Evolutionary conservation across 2,113 vertebrate species (phyloP).

Genomic region (Notiomystis cincta): DNA sequence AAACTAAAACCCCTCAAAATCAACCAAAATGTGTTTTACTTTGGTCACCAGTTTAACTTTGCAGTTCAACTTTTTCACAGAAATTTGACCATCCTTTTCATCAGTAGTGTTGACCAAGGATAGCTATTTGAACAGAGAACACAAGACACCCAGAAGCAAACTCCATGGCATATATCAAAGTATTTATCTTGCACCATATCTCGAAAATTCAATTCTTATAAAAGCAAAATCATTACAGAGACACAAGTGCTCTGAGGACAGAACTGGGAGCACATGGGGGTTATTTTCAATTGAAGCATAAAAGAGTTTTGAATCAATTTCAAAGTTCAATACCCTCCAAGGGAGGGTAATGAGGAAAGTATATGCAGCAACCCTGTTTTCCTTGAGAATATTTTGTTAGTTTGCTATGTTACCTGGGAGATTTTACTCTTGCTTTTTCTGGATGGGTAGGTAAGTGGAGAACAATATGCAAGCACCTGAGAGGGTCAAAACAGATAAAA

Average conservation of each 20-base stretch:
- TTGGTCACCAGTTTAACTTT: neutral
- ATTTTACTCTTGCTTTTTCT: neutral
- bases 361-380: neutral
- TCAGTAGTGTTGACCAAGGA: neutral
- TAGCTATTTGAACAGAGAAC: neutral
- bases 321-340: neutral
- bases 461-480: neutral
- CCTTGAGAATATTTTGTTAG: neutral
- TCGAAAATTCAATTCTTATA: neutral
- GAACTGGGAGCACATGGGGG: neutral
- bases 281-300: neutral
- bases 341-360: neutral
- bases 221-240: slow-evolving; percentile 1
- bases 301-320: slow-evolving; percentile 16
- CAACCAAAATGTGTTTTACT: neutral
- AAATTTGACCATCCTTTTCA: neutral
- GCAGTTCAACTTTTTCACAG: neutral
- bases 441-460: neutral
- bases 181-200: neutral
- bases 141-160: neutral
- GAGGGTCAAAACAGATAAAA: neutral
- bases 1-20: neutral
- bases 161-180: neutral
- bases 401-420: neutral
- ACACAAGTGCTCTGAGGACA: neutral